phyloP scores from a whole-genome alignment of 2,113 vertebrate genomes.

The Mastomys natalensis region DNA sequence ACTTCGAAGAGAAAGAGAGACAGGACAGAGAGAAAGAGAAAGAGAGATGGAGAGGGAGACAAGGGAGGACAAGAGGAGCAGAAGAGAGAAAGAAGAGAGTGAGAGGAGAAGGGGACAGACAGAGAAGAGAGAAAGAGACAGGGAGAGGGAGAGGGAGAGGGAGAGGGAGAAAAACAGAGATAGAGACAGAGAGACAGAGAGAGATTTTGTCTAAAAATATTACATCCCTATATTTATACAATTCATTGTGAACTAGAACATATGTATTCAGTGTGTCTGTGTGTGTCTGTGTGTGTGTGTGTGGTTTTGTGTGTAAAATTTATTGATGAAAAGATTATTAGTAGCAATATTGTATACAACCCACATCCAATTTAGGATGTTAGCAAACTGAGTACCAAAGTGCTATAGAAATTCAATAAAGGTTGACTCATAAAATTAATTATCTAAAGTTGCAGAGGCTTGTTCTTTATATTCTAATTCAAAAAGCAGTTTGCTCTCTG shows the following conservation, averaged over 20 bases:
- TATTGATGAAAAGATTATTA: conserved; percentile 18
- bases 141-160: too few species aligned
- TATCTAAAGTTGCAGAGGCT: conserved; percentile 29
- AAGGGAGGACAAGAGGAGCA: too few species aligned
- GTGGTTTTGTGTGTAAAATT: background rate
- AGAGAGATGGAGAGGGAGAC: too few species aligned
- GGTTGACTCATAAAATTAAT: conserved; percentile 61
- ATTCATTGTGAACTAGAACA: background rate
- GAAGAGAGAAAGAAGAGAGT: too few species aligned
- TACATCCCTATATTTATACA: background rate
- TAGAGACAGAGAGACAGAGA: too few species aligned
- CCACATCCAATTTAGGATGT: conserved; percentile 12
- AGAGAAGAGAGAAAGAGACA: too few species aligned
- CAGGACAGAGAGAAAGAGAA: background rate
- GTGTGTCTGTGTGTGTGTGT: too few species aligned
- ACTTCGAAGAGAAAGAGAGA: background rate
- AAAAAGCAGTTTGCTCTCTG: background rate
- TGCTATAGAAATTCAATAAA: conserved; percentile 55
- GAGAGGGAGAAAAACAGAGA: too few species aligned
- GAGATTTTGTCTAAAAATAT: too few species aligned
- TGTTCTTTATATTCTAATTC: background rate
- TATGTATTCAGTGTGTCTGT: background rate
- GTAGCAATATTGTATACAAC: background rate
- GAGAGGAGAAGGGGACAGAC: too few species aligned
- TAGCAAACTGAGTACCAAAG: conserved; percentile 12